These are phyloP conservation scores for Idaea aversata DNA, from an alignment of 2,888 invertebrate genomes.

Conservation along the genomic window DNA sequence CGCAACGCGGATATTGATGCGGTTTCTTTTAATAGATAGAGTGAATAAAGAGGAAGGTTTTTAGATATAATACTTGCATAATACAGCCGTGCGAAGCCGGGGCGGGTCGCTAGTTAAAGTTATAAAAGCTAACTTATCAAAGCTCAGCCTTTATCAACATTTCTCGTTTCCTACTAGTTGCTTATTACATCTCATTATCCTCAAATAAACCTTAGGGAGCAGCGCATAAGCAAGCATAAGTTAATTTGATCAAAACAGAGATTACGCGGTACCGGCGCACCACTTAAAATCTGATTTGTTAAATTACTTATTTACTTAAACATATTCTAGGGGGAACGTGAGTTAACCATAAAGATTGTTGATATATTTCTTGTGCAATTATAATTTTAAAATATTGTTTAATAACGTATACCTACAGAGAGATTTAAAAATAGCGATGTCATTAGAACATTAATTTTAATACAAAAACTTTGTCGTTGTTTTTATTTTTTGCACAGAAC, in stretches of 20 bases:
- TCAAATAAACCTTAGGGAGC: constrained; percentile 55
- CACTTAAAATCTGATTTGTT: constrained; percentile 64
- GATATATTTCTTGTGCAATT: constrained; percentile 13
- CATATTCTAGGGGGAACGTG: constrained; percentile 29
- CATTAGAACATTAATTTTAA: not conserved
- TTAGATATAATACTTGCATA: no score
- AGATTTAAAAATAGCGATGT: not conserved
- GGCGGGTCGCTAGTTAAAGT: no score
- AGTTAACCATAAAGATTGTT: constrained; percentile 27
- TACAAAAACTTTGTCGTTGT: no score
- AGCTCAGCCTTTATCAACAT: constrained; percentile 27
- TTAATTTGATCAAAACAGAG: constrained; percentile 65
- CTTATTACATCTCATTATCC: constrained; percentile 63
- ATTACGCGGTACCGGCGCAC: constrained; percentile 44
- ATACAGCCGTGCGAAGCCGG: no score
- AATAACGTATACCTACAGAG: not conserved
- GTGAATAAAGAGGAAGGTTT: no score
- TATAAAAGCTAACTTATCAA: not conserved
- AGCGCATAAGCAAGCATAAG: constrained; percentile 56
- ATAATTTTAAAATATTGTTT: constrained; percentile 4
- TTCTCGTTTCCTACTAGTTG: constrained; percentile 41
- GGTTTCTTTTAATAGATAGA: no score
- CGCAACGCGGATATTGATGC: no score
- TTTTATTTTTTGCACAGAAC: no score
- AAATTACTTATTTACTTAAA: constrained; percentile 65